These are phyloP conservation scores for Labeo rohita DNA, from an alignment of 2,113 vertebrate genomes.

Conservation along the genomic window DNA sequence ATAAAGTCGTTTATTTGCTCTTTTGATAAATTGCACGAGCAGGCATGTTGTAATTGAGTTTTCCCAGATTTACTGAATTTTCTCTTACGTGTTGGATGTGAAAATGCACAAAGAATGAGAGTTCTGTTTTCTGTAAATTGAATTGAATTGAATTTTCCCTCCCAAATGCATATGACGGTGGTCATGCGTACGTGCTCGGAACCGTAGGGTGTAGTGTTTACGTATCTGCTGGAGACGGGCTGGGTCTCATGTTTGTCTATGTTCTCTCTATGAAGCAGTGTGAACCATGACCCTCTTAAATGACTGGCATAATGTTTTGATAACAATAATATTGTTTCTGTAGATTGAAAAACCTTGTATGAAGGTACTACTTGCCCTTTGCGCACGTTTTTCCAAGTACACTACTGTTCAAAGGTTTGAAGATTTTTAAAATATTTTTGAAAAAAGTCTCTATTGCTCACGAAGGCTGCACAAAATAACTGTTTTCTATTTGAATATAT, in stretches of 20 bases:
- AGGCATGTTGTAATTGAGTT: not conserved
- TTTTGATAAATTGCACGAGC: not conserved
- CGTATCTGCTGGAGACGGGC: slow-evolving; percentile 36
- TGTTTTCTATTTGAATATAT: not conserved
- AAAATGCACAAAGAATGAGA: not conserved
- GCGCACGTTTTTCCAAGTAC: not conserved
- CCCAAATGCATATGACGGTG: not conserved
- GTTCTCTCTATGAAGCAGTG: slow-evolving; percentile 28
- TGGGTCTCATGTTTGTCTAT: slow-evolving; percentile 46
- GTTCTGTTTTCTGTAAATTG: not conserved
- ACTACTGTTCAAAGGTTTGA: not conserved
- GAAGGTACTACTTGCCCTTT: not conserved
- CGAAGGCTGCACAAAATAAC: not conserved
- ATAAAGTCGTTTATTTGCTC: not conserved
- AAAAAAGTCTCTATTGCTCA: not conserved
- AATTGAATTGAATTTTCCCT: slow-evolving; percentile 23
- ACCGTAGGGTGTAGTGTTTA: not conserved
- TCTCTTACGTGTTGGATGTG: not conserved
- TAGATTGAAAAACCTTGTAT: slow-evolving; percentile 21
- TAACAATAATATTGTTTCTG: slow-evolving; percentile 38
- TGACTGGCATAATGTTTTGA: slow-evolving; percentile 33
- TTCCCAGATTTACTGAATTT: not conserved
- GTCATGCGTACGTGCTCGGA: slow-evolving; percentile 32
- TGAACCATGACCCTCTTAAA: slow-evolving; percentile 32
- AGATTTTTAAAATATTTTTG: no score